phyloP scores from a whole-genome alignment of 2,797 vertebrate species.

The Karalla daura region DNA sequence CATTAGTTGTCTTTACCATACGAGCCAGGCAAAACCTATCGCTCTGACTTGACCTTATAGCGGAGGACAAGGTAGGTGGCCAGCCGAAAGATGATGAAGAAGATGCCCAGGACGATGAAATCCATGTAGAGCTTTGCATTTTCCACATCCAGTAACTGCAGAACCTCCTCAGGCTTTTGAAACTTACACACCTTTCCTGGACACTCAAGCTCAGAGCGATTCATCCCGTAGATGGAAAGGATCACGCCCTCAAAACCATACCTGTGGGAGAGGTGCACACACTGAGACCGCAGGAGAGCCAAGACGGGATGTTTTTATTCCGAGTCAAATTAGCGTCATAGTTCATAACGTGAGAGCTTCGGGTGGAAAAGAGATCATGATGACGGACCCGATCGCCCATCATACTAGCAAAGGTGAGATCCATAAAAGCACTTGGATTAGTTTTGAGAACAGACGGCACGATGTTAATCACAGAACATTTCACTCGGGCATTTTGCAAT shows the following conservation, averaged over 20 bases:
- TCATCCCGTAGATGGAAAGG: conserved; percentile 96
- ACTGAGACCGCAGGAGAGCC: too few relatives aligned
- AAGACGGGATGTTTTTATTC: neutral
- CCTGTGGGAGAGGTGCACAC: conserved; percentile 69
- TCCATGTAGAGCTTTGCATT: conserved; percentile 95
- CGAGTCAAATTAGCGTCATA: neutral
- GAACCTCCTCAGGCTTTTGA: conserved; percentile 89
- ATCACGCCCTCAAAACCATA: conserved; percentile 97
- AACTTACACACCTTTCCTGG: conserved; percentile 89
- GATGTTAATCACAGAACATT: too few relatives aligned
- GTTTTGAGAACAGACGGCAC: too few relatives aligned
- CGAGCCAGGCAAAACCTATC: conserved; percentile 77
- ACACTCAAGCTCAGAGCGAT: conserved; percentile 91
- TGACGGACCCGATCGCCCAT: too few relatives aligned
- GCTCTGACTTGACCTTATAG: conserved; percentile 93
- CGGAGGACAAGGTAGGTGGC: conserved; percentile 94
- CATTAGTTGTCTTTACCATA: conserved; percentile 1
- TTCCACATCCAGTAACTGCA: conserved; percentile 92
- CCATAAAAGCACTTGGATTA: too few relatives aligned
- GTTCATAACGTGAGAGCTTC: too few relatives aligned
- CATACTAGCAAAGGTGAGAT: too few relatives aligned
- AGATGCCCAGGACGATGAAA: conserved; percentile 92
- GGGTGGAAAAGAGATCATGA: too few relatives aligned
- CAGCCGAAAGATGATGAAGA: conserved; percentile 91
- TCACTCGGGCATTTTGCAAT: too few relatives aligned